A percentile compares a stretch with the other conserved stretches of the same genome.
Evolutionary conservation across 2,113 vertebrate genomes (phyloP).

Genomic region (Upupa epops): DNA sequence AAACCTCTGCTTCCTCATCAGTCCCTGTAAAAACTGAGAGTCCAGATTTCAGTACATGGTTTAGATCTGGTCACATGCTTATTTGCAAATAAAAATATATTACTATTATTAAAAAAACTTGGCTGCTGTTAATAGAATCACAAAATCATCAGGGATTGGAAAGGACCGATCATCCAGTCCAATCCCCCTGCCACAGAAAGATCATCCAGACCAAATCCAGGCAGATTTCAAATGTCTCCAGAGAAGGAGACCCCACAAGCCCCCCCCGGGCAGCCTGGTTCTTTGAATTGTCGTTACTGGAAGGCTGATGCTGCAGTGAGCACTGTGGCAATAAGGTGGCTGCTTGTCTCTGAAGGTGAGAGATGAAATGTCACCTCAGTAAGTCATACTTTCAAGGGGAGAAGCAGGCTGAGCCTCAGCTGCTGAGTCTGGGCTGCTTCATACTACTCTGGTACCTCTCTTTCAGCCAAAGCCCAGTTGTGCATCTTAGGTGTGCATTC

Average conservation of each 20-base stretch:
- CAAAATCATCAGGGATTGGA: too few relatives aligned
- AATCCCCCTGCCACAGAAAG: too few relatives aligned
- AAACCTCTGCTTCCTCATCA: background rate
- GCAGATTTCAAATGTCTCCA: too few relatives aligned
- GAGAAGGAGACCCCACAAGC: too few relatives aligned
- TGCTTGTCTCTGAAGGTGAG: background rate
- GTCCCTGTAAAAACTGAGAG: background rate
- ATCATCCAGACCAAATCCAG: too few relatives aligned
- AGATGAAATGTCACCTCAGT: accelerated
- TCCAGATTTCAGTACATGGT: background rate
- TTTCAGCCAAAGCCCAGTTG: background rate
- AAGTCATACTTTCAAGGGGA: background rate
- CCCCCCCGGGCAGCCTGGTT: too few relatives aligned
- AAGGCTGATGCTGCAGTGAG: background rate
- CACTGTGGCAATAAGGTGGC: accelerated
- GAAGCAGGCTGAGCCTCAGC: background rate
- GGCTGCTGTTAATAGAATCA: too few relatives aligned
- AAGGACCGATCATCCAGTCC: too few relatives aligned
- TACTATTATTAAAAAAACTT: background rate
- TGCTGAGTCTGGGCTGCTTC: background rate
- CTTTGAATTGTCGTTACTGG: accelerated
- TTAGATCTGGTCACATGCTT: background rate
- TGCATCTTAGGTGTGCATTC: background rate
- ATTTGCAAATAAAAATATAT: background rate
- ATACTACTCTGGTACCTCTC: background rate